These are phyloP conservation scores for Sinocyclocheilus anshuiensis DNA, from an alignment of 2,113 vertebrate species.

Conservation along the genomic window DNA sequence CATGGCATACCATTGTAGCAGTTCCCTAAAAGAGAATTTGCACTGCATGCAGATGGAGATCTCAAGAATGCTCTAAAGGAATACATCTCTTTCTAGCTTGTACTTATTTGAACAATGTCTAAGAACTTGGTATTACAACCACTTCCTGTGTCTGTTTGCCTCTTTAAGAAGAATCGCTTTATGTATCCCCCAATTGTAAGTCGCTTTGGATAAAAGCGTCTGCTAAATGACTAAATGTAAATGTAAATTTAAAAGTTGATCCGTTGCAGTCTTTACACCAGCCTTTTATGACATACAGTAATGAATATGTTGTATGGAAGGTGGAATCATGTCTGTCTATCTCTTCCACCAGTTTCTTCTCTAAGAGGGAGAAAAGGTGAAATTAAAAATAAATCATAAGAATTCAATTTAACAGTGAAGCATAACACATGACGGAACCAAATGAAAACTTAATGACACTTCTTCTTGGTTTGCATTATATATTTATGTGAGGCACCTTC, in stretches of 20 bases:
- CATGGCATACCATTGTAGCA: neutral
- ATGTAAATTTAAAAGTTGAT: neutral
- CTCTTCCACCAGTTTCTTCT: neutral
- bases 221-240: too few relatives aligned
- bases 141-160: too few relatives aligned
- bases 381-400: conserved; percentile 23
- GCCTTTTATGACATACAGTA: neutral
- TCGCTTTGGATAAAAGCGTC: too few relatives aligned
- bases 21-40: neutral
- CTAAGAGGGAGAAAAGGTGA: neutral
- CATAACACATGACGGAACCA: conserved; percentile 9
- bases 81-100: too few relatives aligned
- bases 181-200: too few relatives aligned
- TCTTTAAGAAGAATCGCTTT: too few relatives aligned
- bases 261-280: neutral
- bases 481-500: neutral
- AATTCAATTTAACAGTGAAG: conserved; percentile 24
- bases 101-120: too few relatives aligned
- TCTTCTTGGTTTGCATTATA: conserved; percentile 1
- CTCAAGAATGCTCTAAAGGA: neutral
- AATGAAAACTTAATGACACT: conserved; percentile 25
- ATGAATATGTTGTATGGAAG: neutral
- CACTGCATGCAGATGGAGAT: neutral
- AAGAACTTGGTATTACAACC: too few relatives aligned
- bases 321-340: neutral